A percentile compares a stretch with the other conserved stretches of the same genome.
These are phyloP conservation scores for Phylloscopus collybita DNA, from an alignment of 2,797 vertebrate genomes.

Conservation along the genomic window DNA sequence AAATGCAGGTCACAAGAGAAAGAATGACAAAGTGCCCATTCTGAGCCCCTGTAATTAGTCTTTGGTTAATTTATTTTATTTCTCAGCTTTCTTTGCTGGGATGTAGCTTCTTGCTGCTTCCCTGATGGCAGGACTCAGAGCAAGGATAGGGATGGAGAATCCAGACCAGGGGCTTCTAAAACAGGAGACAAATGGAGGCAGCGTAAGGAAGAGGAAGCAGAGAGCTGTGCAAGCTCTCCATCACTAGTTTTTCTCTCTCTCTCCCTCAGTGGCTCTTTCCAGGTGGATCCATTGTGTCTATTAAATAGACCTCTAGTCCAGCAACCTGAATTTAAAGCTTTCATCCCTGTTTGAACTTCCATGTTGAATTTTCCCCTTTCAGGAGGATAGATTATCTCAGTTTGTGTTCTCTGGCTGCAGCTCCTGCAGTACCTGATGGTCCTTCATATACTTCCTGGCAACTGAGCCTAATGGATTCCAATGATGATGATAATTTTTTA, in stretches of 20 bases:
- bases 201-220: background rate
- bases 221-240: background rate
- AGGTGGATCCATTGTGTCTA: background rate
- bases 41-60: background rate
- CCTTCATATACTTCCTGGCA: background rate
- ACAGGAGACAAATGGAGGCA: background rate
- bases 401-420: too few species aligned
- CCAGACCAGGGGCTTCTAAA: background rate
- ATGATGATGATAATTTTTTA: background rate
- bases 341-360: background rate
- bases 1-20: background rate
- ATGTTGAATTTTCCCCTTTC: background rate
- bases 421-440: background rate
- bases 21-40: fast-evolving
- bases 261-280: background rate
- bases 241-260: background rate
- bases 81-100: background rate
- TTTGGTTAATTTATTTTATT: background rate
- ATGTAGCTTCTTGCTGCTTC: background rate
- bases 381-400: fast-evolving
- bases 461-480: background rate
- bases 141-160: background rate
- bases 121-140: background rate
- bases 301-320: background rate
- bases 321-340: background rate